Conservation (phyloP, 2,888 invertebrate genomes). For the Orgyia antiqua region DNA sequence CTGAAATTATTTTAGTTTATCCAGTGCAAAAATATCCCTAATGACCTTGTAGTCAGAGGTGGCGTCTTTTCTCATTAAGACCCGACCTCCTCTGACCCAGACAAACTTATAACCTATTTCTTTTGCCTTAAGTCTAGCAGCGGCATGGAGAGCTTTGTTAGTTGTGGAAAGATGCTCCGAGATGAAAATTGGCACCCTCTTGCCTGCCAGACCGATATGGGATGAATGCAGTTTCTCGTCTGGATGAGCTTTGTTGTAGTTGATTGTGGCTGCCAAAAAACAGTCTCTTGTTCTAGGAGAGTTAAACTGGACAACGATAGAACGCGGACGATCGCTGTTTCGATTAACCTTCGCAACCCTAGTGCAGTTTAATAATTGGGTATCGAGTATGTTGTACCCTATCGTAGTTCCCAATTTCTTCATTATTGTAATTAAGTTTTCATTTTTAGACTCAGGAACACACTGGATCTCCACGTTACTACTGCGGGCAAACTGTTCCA, state of each 20-base stretch:
- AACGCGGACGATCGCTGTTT: slow-evolving; percentile 11
- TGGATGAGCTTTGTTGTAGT: slow-evolving; percentile 1
- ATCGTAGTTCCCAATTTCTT: background rate
- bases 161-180: slow-evolving; percentile 20
- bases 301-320: slow-evolving; percentile 14
- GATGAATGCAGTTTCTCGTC: slow-evolving; percentile 1
- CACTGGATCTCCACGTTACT: background rate
- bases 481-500: background rate
- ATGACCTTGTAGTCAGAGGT: no score
- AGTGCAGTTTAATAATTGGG: slow-evolving; percentile 1
- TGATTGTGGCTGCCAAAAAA: slow-evolving; percentile 1
- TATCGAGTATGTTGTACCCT: background rate
- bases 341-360: slow-evolving; percentile 18
- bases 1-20: no score
- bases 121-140: slow-evolving; percentile 17
- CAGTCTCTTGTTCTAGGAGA: slow-evolving; percentile 8
- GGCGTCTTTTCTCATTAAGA: slow-evolving; percentile 6
- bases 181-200: slow-evolving; percentile 15
- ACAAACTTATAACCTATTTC: no score
- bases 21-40: background rate
- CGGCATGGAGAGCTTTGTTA: slow-evolving; percentile 24
- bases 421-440: background rate
- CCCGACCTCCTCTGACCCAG: slow-evolving; percentile 23
- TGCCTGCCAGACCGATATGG: slow-evolving; percentile 4
- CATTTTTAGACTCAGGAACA: background rate